Base-by-base conservation (phyloP, 2,888 invertebrate genomes). In the Galeopsomyia nigrocyanea region DNA sequence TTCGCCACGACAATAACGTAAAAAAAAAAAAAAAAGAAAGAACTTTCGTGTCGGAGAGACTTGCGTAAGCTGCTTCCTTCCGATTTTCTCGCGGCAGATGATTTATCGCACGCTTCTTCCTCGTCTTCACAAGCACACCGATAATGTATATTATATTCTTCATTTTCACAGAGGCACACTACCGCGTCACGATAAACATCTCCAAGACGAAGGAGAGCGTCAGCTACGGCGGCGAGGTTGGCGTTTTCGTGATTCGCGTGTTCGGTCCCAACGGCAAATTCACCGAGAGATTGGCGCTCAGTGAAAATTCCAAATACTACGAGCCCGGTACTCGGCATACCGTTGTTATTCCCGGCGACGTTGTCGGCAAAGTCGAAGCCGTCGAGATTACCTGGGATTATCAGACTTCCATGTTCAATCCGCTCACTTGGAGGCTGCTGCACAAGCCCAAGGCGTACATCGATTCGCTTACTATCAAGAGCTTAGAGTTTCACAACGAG, bases 341-440 rank as follows among this genome's bases (percentile, higher is more conserved):
- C 0, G 88, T 90, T 47, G 90, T 95, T 77, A 88, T 94, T 19
- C 89, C 93, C 0, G 91, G 92, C 0, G 89, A 90, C 66, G 90
- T 91, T 76, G 89, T 94, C 0, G 91, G 91, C 0, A 89, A 91
- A 46, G 90, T 94, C 2, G 88, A 90, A 71, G 90, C 91, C 0
- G 91, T 92, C 0, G 90, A 92, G 76, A 90, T 95, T 1, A 90
- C 92, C 79, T 95, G 94, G 94, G 91, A 92, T 79, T 95, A 94
- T 80, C 91, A 92, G 79, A 92, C 92, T 3, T 94, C 92, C 75
- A 85, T 94, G 22, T 90, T 95, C 78, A 95, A 95, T 86, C 94
- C 95, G 0, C 89, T 95, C 76, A 95, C 95, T 0, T 95, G 95
- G 95, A 88, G 95, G 71, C 86, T 95, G 50, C 86, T 95, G 10